Evolutionary conservation across 2,797 vertebrate species (phyloP).

Genomic region (Enteromius trimaculatus): DNA sequence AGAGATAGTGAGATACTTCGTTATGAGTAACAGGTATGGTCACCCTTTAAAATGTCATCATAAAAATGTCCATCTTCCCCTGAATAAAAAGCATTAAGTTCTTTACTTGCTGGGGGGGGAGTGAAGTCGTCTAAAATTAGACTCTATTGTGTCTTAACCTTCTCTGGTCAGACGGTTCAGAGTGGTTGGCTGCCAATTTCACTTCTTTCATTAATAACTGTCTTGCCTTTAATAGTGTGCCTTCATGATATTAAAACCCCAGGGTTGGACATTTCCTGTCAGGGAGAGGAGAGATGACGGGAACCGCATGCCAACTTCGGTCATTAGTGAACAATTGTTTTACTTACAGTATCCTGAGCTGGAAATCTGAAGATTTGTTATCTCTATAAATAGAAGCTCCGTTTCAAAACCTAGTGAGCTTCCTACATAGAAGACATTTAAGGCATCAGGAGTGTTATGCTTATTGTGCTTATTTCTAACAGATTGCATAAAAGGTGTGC

Average conservation of each 20-base stretch:
- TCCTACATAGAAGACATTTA: not conserved
- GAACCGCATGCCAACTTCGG: slow-evolving; percentile 39
- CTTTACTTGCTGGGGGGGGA: slow-evolving; percentile 44
- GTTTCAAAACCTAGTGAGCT: not conserved
- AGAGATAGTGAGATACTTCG: slow-evolving; percentile 28
- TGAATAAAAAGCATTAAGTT: slow-evolving; percentile 50
- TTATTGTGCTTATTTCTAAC: not conserved
- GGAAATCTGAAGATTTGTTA: not conserved
- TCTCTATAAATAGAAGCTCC: slow-evolving; percentile 16
- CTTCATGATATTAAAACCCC: slow-evolving; percentile 54
- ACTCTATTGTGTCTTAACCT: slow-evolving; percentile 58
- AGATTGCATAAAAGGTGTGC: not conserved
- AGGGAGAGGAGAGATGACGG: slow-evolving; percentile 36
- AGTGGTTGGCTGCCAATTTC: slow-evolving; percentile 58
- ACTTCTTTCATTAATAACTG: slow-evolving; percentile 58
- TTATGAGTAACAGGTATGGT: slow-evolving; percentile 50
- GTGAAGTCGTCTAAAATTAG: slow-evolving; percentile 58
- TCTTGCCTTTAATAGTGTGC: slow-evolving; percentile 53
- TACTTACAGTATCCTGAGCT: slow-evolving; percentile 51
- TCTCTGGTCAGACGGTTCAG: slow-evolving; percentile 52
- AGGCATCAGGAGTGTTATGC: not conserved
- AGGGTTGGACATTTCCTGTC: slow-evolving; percentile 54
- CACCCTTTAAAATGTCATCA: slow-evolving; percentile 57
- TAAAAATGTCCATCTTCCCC: slow-evolving; percentile 54
- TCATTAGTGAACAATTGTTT: slow-evolving; percentile 55